phyloP scores from a whole-genome alignment of 2,113 vertebrate genomes.

The Pao palembangensis region DNA sequence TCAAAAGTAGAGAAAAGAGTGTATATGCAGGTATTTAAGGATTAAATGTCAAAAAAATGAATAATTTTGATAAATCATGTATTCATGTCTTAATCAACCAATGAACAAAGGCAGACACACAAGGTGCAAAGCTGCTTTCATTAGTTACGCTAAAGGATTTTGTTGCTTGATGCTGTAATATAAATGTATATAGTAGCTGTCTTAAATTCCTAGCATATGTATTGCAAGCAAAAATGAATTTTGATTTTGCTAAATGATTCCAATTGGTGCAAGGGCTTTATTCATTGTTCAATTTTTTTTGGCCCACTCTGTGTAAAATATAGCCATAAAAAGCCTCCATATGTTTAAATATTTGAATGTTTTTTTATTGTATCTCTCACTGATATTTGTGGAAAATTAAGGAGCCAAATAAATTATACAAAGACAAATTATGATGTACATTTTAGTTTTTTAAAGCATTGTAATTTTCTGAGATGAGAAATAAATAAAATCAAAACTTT shows the following conservation, averaged over 20 bases:
- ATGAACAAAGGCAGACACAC: constrained; percentile 16
- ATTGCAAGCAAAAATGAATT: constrained; percentile 9
- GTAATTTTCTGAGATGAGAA: constrained; percentile 33
- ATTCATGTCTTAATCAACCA: constrained; percentile 10
- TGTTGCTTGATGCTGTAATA: constrained; percentile 43
- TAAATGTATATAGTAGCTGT: constrained; percentile 50
- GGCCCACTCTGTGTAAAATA: constrained; percentile 29
- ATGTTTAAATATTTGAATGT: constrained; percentile 11
- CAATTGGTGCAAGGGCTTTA: not conserved
- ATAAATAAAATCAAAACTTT: not conserved
- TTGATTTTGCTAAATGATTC: constrained; percentile 24
- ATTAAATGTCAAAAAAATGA: not conserved
- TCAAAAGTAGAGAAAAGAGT: not conserved
- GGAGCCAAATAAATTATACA: constrained; percentile 8
- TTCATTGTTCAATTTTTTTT: constrained; percentile 28
- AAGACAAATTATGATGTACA: constrained; percentile 25
- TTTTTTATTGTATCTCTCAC: constrained; percentile 29
- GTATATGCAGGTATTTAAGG: not conserved
- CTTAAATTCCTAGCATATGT: constrained; percentile 17
- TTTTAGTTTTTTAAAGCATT: constrained; percentile 43
- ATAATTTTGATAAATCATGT: not conserved
- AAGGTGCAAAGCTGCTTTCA: not conserved
- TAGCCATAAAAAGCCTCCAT: not conserved
- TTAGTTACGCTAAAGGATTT: constrained; percentile 20
- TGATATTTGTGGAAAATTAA: constrained; percentile 3